Evolutionary conservation across 2,113 vertebrate species (phyloP), one percentile per base, ranked within the genome.

Genomic region (Gadus macrocephalus): DNA sequence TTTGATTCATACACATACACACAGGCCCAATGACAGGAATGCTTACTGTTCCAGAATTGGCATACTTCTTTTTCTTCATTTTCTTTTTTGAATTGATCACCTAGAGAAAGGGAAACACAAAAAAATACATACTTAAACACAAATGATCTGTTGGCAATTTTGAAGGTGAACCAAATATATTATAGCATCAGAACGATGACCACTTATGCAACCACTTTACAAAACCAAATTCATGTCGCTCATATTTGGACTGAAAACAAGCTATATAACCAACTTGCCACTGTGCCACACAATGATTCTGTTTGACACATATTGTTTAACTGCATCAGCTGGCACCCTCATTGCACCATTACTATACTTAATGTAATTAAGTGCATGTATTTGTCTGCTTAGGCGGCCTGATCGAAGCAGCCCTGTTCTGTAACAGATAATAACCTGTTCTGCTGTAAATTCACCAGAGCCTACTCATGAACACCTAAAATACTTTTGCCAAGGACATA

Each of bases 11-110:
- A 31, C 31, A 31, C 31, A 31, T 31, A 31, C 5, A 25, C 1
- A 25, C 22, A 25, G 31, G 31, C 31, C 31, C 31, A 31, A 31
- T 6, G 31, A 31, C 31, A 31, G 31, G 31, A 31, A 27, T 66
- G 94, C 94, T 94, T 82, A 98, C 96, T 15, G 95, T 97, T 88
- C 96, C 96, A 0, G 95, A 97, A 88, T 97, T 95, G 65, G 93
- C 89, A 25, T 96, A 98, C 86, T 97, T 98, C 92, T 97, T 98
- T 87, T 98, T 98, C 92, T 98, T 98, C 93, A 97, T 95, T 92
- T 96, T 97, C 93, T 97, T 98, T 86, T 94, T 95, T 0, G 94
- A 93, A 85, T 96, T 96, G 78, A 96, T 90, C 78, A 97, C 96
- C 95, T 96, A 83, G 22, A 86, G 62, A 73, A 79, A 76, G 84